phyloP scores from a whole-genome alignment of 2,888 invertebrate species.

The Ariolimax columbianus region DNA sequence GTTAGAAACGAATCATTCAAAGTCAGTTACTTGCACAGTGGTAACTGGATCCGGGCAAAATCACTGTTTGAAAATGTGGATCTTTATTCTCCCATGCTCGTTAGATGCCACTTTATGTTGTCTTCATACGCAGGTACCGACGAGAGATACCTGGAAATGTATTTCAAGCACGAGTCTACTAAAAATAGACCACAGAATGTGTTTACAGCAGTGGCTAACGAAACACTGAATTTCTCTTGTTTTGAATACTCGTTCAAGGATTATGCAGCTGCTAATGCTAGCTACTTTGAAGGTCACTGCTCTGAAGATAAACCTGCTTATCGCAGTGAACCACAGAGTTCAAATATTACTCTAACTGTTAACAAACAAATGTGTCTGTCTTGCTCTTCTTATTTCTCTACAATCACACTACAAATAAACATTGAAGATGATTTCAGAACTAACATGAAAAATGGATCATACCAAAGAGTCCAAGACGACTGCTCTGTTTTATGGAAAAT shows the following conservation, averaged over 20 bases:
- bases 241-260: neutral
- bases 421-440: slow-evolving; percentile 9
- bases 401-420: slow-evolving; percentile 10
- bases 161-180: neutral
- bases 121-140: neutral
- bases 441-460: neutral
- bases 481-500: neutral
- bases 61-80: neutral
- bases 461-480: neutral
- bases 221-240: neutral
- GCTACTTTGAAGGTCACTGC: slow-evolving; percentile 6
- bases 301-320: neutral
- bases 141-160: neutral
- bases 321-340: too few relatives aligned
- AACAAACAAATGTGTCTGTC: neutral
- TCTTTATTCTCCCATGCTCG: neutral
- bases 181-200: neutral
- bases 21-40: neutral
- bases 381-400: neutral
- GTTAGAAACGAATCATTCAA: neutral
- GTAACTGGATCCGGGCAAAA: neutral
- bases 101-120: neutral
- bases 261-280: neutral
- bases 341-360: neutral
- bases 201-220: neutral